phyloP scores from a whole-genome alignment of 1,140 invertebrate genomes.

The Micrasema minimum region DNA sequence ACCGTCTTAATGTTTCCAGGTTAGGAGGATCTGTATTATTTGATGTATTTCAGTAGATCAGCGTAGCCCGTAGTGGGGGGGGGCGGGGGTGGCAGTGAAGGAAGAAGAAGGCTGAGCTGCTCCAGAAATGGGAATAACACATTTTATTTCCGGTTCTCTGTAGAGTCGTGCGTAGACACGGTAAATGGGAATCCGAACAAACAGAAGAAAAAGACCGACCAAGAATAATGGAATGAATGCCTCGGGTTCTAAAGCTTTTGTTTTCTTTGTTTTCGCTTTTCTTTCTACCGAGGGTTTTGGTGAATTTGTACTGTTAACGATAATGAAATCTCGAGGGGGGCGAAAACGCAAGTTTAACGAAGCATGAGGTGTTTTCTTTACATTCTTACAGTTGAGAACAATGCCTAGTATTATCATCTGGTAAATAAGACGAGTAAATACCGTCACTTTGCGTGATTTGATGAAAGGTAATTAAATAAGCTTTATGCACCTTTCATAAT shows the following conservation, averaged over 20 bases:
- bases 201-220: slow-evolving; percentile 35
- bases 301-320: slow-evolving; percentile 40
- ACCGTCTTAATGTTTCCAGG: too few relatives aligned
- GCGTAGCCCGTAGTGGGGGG: slow-evolving; percentile 4
- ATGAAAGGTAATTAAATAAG: too few relatives aligned
- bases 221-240: slow-evolving; percentile 39
- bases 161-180: slow-evolving; percentile 36
- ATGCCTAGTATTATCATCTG: too few relatives aligned
- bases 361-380: slow-evolving; percentile 27
- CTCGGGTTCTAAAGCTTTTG: slow-evolving; percentile 37
- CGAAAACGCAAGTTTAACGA: slow-evolving; percentile 30
- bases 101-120: background rate
- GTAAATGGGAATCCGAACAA: slow-evolving; percentile 45
- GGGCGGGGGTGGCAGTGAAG: background rate
- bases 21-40: background rate
- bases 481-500: too few relatives aligned
- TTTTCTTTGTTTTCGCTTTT: slow-evolving; percentile 42
- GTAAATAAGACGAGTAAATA: too few relatives aligned
- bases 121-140: slow-evolving; percentile 50
- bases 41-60: slow-evolving; percentile 11
- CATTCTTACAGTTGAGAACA: slow-evolving; percentile 6
- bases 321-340: slow-evolving; percentile 36
- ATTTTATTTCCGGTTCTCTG: slow-evolving; percentile 52
- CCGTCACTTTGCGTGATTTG: too few relatives aligned
- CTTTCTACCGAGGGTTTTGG: slow-evolving; percentile 18